Evolutionary conservation across 2,113 vertebrate genomes (phyloP), one percentile per base, ranked within the genome.

Genomic region (Eurypyga helias): DNA sequence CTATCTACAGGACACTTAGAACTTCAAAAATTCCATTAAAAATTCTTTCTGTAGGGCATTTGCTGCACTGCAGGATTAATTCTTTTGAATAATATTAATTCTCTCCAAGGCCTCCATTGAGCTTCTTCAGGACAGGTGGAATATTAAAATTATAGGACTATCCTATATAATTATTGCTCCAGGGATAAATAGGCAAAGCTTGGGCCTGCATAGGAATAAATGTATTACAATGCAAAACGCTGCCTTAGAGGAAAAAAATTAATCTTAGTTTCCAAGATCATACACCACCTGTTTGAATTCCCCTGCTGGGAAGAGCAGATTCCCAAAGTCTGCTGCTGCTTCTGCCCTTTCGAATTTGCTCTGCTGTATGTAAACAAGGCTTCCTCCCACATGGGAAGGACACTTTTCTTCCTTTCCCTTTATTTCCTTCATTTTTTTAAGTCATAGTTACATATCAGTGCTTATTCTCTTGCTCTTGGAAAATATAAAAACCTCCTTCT

Each of bases 261-360:
- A 75, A 85, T 90, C 71, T 96, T 83, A 8, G 4, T 69, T 89
- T 92, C 73, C 61, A 84, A 91, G 45, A 69, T 87, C 65, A 91
- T 57, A 46, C 5, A 64, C 25, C 49, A 82, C 80, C 41, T 89
- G 77, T 82, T 82, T 87, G 80, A 95, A 95, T 92, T 82, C 57
- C 45, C 34, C 52, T 91, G 13, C 45, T 82, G 69, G 21, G 45
- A 93, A 76, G 9, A 93, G n/a, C 33, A 81, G 65, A 87, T 76
- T 93, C 61, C 61, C 17, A 46, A 83, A 93, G 33, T 65, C 52
- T 94, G 17, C 21, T 87, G 16, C 33, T 71, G 5, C 29, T 92
- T 41, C 57, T 87, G 57, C 52, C 61, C 49, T 76, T 93, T 91
- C 26, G 69, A 14, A 65, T 95, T 90, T 76, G 16, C 45, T 89